Evolutionary conservation across 1,140 invertebrate genomes (phyloP), one percentile per base, ranked within the genome.

Genomic region (Sitobion miscanthi): DNA sequence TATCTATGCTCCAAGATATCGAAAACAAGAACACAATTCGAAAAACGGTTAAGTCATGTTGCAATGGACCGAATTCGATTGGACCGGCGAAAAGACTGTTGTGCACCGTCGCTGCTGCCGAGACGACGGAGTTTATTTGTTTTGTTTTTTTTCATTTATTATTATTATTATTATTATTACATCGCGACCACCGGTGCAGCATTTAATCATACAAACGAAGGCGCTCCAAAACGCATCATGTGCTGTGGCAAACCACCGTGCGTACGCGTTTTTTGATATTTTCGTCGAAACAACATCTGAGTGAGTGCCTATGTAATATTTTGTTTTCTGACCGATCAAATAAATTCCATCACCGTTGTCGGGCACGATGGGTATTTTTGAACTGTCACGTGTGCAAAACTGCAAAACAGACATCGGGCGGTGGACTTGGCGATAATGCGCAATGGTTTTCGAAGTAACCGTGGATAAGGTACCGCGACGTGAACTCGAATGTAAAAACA

Each of bases 81-180:
- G 14, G 62, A n/a, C 62, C 14, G 14, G 14, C 30, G 14, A 69
- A 69, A 69, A 25, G 2, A 62, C 57, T 62, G 57, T 17, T 57
- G 23, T 57, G 14, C 14, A 77, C 5, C 21, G 30, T n/a, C 62
- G n/a, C n/a, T 77, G n/a, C 62, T n/a, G 21, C 30, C 5, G 30
- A 77, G 62, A 77, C 62, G 62, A 77, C 62, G 62, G 30, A 77
- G 30, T 77, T 77, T 69, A 8, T 47, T 47, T 47, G 45, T 47
- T 69, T n/a, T 69, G 2, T 69, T 69, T 69, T 77, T 77, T 77
- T 17, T 17, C 14, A n/a, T 17, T 77, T 77, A 77, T 77, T 77
- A 77, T 77, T 77, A 77, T 77, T 77, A 77, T 77, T 77, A 77
- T 77, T 77, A 77, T 77, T 77, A 77, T 77, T 77, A 77, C 14